Percentiles rank a stretch among this genome's conserved stretches.
These are phyloP conservation scores for Periparus ater DNA, from an alignment of 2,797 vertebrate genomes.

Conservation along the genomic window DNA sequence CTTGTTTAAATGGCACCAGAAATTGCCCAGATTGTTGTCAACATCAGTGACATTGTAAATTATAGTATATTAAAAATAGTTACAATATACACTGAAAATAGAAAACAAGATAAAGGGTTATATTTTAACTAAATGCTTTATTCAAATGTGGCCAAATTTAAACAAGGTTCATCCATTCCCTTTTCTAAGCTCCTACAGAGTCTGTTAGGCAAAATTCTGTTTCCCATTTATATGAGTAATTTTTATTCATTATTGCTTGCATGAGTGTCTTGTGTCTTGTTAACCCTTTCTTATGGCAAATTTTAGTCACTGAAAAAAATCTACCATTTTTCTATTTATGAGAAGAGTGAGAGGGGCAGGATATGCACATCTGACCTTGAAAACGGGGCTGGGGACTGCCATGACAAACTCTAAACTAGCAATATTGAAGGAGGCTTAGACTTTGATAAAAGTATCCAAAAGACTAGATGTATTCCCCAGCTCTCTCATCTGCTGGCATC, in stretches of 20 bases:
- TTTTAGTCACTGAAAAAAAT: neutral
- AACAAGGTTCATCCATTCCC: neutral
- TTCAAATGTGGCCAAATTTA: conserved; percentile 18
- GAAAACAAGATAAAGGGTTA: conserved; percentile 40
- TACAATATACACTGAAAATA: conserved; percentile 4
- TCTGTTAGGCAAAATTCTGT: neutral
- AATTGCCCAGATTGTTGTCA: conserved; percentile 14
- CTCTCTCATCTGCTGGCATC: neutral
- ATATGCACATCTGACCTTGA: neutral
- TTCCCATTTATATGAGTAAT: neutral
- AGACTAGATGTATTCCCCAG: neutral
- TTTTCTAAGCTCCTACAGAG: conserved; percentile 16
- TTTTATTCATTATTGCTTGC: conserved; percentile 2
- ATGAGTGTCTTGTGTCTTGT: neutral
- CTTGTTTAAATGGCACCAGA: conserved; percentile 18
- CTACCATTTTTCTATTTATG: neutral
- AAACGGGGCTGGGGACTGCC: neutral
- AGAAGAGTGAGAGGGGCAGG: neutral
- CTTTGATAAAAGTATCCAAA: neutral
- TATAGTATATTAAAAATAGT: neutral
- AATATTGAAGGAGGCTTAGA: neutral
- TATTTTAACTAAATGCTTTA: conserved; percentile 27
- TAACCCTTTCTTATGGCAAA: neutral
- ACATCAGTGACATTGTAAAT: conserved; percentile 34
- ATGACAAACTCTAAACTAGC: neutral